Percentiles rank a stretch among this genome's conserved stretches.
These are phyloP conservation scores for Yponomeuta cagnagella DNA, from an alignment of 2,888 invertebrate species.

Conservation along the genomic window DNA sequence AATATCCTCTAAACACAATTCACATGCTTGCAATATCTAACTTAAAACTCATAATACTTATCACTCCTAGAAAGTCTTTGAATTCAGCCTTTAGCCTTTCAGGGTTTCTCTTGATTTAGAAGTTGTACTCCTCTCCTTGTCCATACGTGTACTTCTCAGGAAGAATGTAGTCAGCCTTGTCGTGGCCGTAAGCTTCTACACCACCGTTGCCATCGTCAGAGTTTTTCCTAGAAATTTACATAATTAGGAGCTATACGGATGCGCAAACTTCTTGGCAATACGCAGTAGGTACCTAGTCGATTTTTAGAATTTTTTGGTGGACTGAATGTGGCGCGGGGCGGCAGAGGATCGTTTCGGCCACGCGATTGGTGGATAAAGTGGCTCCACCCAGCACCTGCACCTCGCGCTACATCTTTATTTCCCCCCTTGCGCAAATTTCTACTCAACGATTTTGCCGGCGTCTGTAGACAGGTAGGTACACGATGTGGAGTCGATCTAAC, in stretches of 20 bases:
- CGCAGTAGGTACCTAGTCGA: not conserved
- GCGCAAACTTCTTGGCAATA: not conserved
- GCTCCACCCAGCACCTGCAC: too few relatives aligned
- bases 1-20: not conserved
- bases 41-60: not conserved
- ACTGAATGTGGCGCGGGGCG: too few relatives aligned
- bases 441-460: too few relatives aligned
- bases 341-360: too few relatives aligned
- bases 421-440: too few relatives aligned
- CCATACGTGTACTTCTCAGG: conserved; percentile 66
- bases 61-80: not conserved
- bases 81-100: not conserved
- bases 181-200: conserved; percentile 58
- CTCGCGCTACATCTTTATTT: too few relatives aligned
- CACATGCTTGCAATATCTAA: not conserved
- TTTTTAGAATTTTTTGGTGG: not conserved
- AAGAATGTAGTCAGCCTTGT: conserved; percentile 56
- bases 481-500: too few relatives aligned
- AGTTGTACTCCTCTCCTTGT: conserved; percentile 55
- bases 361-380: too few relatives aligned
- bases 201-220: conserved; percentile 61
- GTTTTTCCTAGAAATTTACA: conserved; percentile 42
- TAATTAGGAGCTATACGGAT: too few relatives aligned
- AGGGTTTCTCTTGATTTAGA: conserved; percentile 27
- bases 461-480: too few relatives aligned